Base-by-base conservation (phyloP, 2,888 invertebrate species). In the Lacanobia wlatinum region DNA sequence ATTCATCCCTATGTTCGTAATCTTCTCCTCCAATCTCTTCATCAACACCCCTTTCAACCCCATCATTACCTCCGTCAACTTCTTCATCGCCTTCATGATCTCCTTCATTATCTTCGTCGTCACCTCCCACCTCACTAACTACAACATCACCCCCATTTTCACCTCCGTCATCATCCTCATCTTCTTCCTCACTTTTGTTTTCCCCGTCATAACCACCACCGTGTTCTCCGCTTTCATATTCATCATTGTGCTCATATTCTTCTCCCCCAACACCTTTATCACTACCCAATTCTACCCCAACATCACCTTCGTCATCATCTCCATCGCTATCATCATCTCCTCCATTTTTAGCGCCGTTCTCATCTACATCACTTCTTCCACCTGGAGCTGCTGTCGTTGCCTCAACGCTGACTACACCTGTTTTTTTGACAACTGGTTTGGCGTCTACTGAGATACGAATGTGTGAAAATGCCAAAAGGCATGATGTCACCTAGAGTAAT, bases 401-500 rank as follows among this genome's bases (percentile, higher is more conserved):
- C n/a, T n/a, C n/a, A n/a, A 16, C 50, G 3, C 50, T 50, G 8
- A 9, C n/a, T 21, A 9, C 21, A 52, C 21, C 52, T 10, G 52
- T n/a, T 10, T 0, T 0, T 23, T 34, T 3, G 1, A 21, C n/a
- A 1, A 4, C 6, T 21, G 62, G 59, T 23, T 40, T 53, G 16
- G 69, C 69, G 0, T 69, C 28, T 4, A 73, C 16, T 21, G 16
- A 9, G 40, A 53, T 23, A 12, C 53, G 53, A 14, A n/a, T 53
- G 12, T 28, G 16, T 38, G 53, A 14, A 21, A 71, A 21, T 40
- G 59, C 63, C 62, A 71, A 28, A 6, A 68, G 12, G 34, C 63
- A 64, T 64, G 64, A 18, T 50, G 72, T 5, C 14, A 43, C 63
- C 75, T 76, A 48, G 2, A 64, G 8, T 3, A 55, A 52, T 18